Conservation (phyloP, 1,140 invertebrate species). For the Rhyacophila brunnea region DNA sequence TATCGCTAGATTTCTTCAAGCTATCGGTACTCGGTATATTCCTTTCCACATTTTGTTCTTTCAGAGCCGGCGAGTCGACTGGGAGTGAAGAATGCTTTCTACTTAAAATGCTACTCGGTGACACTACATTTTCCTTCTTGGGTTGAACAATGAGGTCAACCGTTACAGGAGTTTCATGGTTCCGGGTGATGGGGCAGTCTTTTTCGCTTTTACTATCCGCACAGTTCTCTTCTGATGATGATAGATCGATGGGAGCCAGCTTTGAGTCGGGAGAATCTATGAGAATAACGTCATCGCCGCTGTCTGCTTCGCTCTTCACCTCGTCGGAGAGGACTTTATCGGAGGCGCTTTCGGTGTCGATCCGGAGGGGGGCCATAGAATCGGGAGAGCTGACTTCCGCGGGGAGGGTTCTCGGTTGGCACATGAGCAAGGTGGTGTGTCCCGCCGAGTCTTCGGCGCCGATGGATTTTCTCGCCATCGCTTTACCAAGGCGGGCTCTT, state of each 20-base stretch:
- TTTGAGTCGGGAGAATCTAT: conserved; percentile 44
- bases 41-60: conserved; percentile 43
- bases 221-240: conserved; percentile 46
- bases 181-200: conserved; percentile 18
- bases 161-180: not conserved
- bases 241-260: conserved; percentile 48
- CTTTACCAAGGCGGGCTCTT: conserved; percentile 66
- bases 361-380: conserved; percentile 32
- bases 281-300: conserved; percentile 47
- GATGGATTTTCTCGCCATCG: conserved; percentile 61
- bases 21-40: not conserved
- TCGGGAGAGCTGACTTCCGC: conserved; percentile 34
- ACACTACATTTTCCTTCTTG: conserved; percentile 52
- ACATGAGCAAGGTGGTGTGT: conserved; percentile 46
- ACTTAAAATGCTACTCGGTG: conserved; percentile 8
- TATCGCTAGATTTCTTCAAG: conserved; percentile 38
- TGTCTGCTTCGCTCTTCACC: conserved; percentile 44
- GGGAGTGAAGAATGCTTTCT: conserved; percentile 29
- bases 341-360: conserved; percentile 33
- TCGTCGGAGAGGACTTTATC: not conserved
- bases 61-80: conserved; percentile 45
- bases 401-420: conserved; percentile 37
- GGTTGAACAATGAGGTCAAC: conserved; percentile 50
- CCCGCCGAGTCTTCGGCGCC: conserved; percentile 46
- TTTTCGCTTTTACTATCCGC: conserved; percentile 25